A percentile compares a stretch with the other conserved stretches of the same genome.
Evolutionary conservation across 2,113 vertebrate species (phyloP).

Genomic region (Oryzias celebensis): DNA sequence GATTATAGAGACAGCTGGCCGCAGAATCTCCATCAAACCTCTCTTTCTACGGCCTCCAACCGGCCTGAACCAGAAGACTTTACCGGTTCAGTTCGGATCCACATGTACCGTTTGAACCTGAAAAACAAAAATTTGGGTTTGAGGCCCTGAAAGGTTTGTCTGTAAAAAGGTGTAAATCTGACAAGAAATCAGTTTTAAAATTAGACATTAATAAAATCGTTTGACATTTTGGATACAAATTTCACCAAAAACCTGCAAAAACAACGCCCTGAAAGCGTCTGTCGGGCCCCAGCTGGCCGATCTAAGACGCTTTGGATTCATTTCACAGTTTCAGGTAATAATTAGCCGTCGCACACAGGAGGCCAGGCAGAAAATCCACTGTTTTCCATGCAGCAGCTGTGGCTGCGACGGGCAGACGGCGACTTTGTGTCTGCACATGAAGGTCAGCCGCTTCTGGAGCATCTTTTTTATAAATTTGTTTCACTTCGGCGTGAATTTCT

Average conservation of each 20-base stretch:
- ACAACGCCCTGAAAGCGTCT: not conserved
- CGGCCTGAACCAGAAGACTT: not conserved
- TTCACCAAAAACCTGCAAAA: not conserved
- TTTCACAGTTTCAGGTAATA: slow-evolving; percentile 3
- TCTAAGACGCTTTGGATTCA: not conserved
- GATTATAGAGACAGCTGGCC: slow-evolving; percentile 77
- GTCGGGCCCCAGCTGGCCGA: not conserved
- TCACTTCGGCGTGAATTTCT: not conserved
- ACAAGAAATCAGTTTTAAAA: too few relatives aligned
- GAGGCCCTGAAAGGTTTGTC: too few relatives aligned
- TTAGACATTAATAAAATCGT: too few relatives aligned
- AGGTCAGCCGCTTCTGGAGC: slow-evolving; percentile 21
- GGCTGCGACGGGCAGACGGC: slow-evolving; percentile 6
- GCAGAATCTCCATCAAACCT: slow-evolving; percentile 63
- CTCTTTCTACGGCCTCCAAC: slow-evolving; percentile 42
- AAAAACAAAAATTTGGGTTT: too few relatives aligned
- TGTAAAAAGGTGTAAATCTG: too few relatives aligned
- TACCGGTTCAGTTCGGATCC: too few relatives aligned
- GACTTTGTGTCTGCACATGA: slow-evolving; percentile 22
- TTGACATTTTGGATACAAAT: too few relatives aligned
- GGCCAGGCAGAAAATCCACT: not conserved
- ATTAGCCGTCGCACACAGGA: not conserved
- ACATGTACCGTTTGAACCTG: too few relatives aligned
- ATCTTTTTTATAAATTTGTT: not conserved
- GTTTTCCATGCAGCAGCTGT: not conserved